Evolutionary conservation across 2,888 invertebrate genomes (phyloP).

Genomic region (Dolichopus griseipennis): DNA sequence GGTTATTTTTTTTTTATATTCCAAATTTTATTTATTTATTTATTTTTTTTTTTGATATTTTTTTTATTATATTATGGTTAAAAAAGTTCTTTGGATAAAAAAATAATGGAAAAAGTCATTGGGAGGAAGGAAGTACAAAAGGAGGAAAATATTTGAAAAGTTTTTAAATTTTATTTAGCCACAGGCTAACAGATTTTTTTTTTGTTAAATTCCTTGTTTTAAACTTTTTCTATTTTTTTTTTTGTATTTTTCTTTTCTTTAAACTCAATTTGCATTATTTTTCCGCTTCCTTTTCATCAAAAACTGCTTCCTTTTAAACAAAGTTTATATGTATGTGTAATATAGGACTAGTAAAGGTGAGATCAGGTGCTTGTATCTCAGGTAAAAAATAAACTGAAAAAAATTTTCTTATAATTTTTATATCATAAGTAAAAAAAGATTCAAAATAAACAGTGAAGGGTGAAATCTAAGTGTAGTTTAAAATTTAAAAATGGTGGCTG

Average conservation of each 20-base stretch:
- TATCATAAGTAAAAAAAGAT: background rate
- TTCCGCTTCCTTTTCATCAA: background rate
- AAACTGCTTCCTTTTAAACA: too few species aligned
- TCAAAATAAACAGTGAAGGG: too few species aligned
- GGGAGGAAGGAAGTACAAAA: background rate
- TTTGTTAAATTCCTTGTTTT: background rate
- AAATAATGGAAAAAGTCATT: background rate
- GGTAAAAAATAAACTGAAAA: too few species aligned
- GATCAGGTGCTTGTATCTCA: background rate
- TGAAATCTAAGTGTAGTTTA: too few species aligned
- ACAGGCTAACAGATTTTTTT: conserved; percentile 3
- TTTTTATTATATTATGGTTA: background rate
- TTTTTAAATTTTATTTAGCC: conserved; percentile 3
- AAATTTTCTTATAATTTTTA: background rate
- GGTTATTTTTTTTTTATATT: too few species aligned
- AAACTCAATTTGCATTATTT: conserved; percentile 1
- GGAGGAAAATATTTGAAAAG: background rate
- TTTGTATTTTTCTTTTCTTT: background rate
- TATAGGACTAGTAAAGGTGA: background rate
- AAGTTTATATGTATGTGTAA: background rate
- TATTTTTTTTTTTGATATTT: background rate
- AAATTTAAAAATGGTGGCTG: too few species aligned
- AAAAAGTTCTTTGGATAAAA: background rate
- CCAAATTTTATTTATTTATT: background rate
- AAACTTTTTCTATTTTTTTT: background rate